Percentiles rank a stretch among this genome's conserved stretches.
phyloP scores from a whole-genome alignment of 2,797 vertebrate genomes.

The Sarcophilus harrisii region DNA sequence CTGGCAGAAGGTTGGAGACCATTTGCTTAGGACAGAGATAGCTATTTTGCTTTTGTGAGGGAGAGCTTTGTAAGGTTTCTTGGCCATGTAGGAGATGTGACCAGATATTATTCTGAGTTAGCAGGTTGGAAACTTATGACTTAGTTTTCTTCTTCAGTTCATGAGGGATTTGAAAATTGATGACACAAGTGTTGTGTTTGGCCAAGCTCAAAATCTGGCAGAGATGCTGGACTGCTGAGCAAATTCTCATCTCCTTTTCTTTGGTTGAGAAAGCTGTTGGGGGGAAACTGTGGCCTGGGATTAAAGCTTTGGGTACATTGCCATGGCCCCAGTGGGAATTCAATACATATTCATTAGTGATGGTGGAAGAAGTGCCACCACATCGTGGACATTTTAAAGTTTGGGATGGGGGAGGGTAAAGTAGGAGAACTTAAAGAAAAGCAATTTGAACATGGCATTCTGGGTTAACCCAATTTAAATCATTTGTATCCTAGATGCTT shows the following conservation, averaged over 20 bases:
- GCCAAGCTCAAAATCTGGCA: background rate
- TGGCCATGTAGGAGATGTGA: constrained; percentile 9
- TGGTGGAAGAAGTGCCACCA: background rate
- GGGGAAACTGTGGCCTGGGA: background rate
- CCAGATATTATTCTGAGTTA: constrained; percentile 26
- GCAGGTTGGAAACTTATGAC: background rate
- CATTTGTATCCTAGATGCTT: constrained; percentile 3
- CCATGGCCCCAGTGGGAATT: background rate
- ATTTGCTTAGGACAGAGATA: constrained; percentile 5
- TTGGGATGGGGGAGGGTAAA: background rate
- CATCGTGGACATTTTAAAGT: constrained; percentile 22
- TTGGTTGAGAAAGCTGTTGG: constrained; percentile 1
- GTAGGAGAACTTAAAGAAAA: background rate
- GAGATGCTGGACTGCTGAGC: background rate
- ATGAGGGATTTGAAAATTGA: constrained; percentile 16
- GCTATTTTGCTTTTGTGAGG: background rate
- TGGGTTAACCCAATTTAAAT: constrained; percentile 4
- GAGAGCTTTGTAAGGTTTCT: constrained; percentile 41
- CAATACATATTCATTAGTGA: constrained; percentile 26
- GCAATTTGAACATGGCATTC: constrained; percentile 20
- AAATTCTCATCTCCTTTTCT: constrained; percentile 5
- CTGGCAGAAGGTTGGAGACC: constrained; percentile 13
- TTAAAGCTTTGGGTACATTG: background rate
- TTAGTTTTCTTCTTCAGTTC: constrained; percentile 26
- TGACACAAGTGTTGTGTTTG: background rate